phyloP scores from a whole-genome alignment of 1,140 invertebrate species.

The Aphidius ervi region DNA sequence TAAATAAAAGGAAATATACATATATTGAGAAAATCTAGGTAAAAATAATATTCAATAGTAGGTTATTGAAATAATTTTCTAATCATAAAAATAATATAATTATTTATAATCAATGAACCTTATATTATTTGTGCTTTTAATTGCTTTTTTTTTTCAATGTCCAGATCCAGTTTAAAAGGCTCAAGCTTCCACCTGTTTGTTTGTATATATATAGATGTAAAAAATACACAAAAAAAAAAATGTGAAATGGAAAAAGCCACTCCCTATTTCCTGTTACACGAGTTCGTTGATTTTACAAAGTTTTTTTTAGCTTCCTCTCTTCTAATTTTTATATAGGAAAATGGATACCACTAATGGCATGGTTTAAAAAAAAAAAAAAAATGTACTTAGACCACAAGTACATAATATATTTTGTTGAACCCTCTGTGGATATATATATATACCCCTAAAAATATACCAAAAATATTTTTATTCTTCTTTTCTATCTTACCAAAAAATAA shows the following conservation, averaged over 20 bases:
- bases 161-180: too few species aligned
- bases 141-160: neutral
- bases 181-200: too few species aligned
- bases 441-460: too few species aligned
- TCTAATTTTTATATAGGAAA: conserved; percentile 32
- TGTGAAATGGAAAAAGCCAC: conserved; percentile 13
- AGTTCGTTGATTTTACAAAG: conserved; percentile 14
- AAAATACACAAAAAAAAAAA: neutral
- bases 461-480: too few species aligned
- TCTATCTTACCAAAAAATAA: too few species aligned
- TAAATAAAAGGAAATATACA: too few species aligned
- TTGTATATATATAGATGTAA: neutral
- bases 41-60: too few species aligned
- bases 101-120: neutral
- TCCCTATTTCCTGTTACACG: conserved; percentile 9
- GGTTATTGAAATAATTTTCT: neutral
- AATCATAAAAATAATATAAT: neutral
- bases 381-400: neutral
- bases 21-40: too few species aligned
- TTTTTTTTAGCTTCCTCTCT: conserved; percentile 15
- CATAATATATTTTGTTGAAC: neutral
- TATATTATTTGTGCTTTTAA: neutral
- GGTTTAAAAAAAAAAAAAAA: conserved; percentile 23
- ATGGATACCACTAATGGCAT: conserved; percentile 37
- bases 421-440: neutral